Conservation (phyloP, 1,140 invertebrate genomes). For the Drosophila leontia region DNA sequence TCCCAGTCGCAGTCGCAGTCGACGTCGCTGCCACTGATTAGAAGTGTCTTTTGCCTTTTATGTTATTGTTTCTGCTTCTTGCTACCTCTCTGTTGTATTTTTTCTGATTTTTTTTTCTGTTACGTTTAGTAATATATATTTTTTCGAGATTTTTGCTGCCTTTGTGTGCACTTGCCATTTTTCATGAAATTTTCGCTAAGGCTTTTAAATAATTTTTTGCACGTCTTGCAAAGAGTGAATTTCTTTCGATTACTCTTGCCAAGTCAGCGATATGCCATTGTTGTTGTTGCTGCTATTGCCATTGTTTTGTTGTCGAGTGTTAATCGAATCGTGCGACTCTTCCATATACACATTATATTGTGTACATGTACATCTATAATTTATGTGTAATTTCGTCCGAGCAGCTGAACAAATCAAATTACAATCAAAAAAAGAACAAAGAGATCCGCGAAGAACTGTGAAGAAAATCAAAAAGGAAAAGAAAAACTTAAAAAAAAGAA, state of each 20-base stretch:
- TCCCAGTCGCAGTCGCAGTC: conserved; percentile 13
- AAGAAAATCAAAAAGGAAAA: conserved; percentile 7
- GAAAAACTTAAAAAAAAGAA: conserved; percentile 16
- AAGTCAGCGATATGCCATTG: conserved; percentile 68
- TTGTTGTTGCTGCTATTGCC: conserved; percentile 39
- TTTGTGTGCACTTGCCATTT: conserved; percentile 55
- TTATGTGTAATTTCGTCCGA: conserved; percentile 41
- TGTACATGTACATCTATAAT: conserved; percentile 21
- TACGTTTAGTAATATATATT: conserved; percentile 6
- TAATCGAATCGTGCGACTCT: conserved; percentile 71
- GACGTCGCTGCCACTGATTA: conserved; percentile 58
- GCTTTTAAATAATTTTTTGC: conserved; percentile 74
- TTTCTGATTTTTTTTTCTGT: neutral
- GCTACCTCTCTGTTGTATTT: conserved; percentile 10
- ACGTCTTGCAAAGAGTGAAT: conserved; percentile 71
- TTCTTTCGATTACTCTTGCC: conserved; percentile 76
- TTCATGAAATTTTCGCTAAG: conserved; percentile 58
- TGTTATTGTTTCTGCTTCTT: conserved; percentile 57
- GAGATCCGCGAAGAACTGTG: conserved; percentile 14
- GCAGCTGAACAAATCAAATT: conserved; percentile 66
- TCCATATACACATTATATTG: conserved; percentile 5
- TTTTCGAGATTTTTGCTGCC: conserved; percentile 22
- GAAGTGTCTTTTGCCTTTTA: conserved; percentile 69
- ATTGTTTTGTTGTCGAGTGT: conserved; percentile 54
- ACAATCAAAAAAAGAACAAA: conserved; percentile 59